Conservation (phyloP, 1,140 invertebrate species). For the silkworm (Bombyx mori) region ASM3026992v2 NC_085117.1:14542501-14543000, state of each 20-base stretch:
- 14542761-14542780: conserved; percentile 54
- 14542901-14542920: background rate
- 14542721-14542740: conserved; percentile 69
- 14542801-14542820: conserved; percentile 41
- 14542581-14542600: conserved; percentile 42
- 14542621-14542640: conserved; percentile 20
- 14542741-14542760: conserved; percentile 69
- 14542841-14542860: background rate
- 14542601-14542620: conserved; percentile 10
- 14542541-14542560: conserved; percentile 70
- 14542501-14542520: conserved; percentile 57
- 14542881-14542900: background rate
- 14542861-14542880: background rate
- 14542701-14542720: conserved; percentile 60
- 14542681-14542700: conserved; percentile 50
- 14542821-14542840: conserved; percentile 15
- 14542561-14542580: conserved; percentile 63
- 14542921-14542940: background rate
- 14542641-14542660: conserved; percentile 19
- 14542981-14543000: background rate
- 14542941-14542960: background rate
- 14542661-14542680: conserved; percentile 11
- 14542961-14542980: background rate
- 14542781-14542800: conserved; percentile 46
- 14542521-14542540: conserved; percentile 71